Base-by-base conservation (phyloP, 2,797 vertebrate genomes). In the Aplochiton taeniatus region DNA sequence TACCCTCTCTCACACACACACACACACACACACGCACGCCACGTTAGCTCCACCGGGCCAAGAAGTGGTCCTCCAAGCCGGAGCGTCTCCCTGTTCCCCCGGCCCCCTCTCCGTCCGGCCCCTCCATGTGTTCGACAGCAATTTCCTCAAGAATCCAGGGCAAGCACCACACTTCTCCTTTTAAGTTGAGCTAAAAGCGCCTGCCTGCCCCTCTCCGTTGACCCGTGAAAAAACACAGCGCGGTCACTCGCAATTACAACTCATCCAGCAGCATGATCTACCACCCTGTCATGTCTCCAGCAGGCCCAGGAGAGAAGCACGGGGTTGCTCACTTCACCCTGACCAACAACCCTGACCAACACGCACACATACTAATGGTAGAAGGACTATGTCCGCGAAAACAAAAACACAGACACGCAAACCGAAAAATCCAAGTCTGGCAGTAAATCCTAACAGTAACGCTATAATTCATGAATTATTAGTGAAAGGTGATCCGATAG, bases 131-230 rank as follows among this genome's bases (percentile, higher is more conserved):
- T 91, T 93, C 85, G 88, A 93, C 87, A 88, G 87, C 83, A 89
- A 94, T 96, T 96, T 96, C 92, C 93, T 94, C 82, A 94, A 93
- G 93, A 96, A 94, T 93, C 90, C 81, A 71, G 83, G 87, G 86
- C 87, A 83, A 93, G 90, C 68, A 83, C 81, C 83, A 90, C 91
- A 88, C 91, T 93, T 92, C 83, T 89, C 87, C 87, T 92, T 94
- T 93, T 88, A 90, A 91, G 90, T 87, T 66, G 68, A 75, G 73
- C 68, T 73, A 81, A 70, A 73, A 71, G 58, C 58, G 17, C 53
- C 44, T 43, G 18, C 51, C 68, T 50, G 63, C 19, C 55, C 72
- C 62, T 70, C 31, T 58, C 44, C 51, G 51, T 45, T 45, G 53
- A 46, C 56, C 64, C 20, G 11, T 16, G 76, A 76, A 77, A 31